These are phyloP conservation scores for Diprion similis DNA, from an alignment of 1,140 invertebrate species.

Conservation along the genomic window DNA sequence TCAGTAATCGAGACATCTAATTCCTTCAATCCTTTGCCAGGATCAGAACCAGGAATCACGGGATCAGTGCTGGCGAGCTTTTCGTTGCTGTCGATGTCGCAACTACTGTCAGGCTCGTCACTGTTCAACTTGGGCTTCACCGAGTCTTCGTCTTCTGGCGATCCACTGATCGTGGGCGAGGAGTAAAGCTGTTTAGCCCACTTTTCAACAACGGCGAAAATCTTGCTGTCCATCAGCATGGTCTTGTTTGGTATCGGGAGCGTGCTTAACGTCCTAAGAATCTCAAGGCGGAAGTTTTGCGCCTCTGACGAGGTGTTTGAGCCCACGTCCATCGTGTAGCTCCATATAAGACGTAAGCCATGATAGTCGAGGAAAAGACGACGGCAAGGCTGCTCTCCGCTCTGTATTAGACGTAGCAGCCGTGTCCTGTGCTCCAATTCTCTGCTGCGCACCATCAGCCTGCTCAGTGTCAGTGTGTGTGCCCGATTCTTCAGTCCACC, in stretches of 20 bases:
- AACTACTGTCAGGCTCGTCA: slow-evolving; percentile 13
- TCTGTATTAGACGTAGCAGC: slow-evolving; percentile 73
- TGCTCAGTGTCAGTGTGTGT: slow-evolving; percentile 86
- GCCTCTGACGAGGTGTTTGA: slow-evolving; percentile 61
- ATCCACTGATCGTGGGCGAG: slow-evolving; percentile 48
- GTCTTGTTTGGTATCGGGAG: slow-evolving; percentile 94
- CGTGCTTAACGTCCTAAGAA: slow-evolving; percentile 80
- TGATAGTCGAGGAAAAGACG: slow-evolving; percentile 95
- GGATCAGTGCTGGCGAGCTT: background rate
- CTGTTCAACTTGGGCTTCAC: slow-evolving; percentile 23
- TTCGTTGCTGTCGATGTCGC: slow-evolving; percentile 35
- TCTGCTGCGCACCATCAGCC: slow-evolving; percentile 92
- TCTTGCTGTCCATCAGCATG: slow-evolving; percentile 90
- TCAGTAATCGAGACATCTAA: slow-evolving; percentile 30
- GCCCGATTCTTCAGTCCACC: slow-evolving; percentile 86
- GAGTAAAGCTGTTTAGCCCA: slow-evolving; percentile 68
- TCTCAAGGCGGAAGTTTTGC: slow-evolving; percentile 69
- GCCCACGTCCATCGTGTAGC: slow-evolving; percentile 84
- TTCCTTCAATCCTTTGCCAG: slow-evolving; percentile 30
- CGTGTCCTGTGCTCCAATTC: slow-evolving; percentile 75
- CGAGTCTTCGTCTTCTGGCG: slow-evolving; percentile 55
- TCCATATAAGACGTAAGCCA: slow-evolving; percentile 87
- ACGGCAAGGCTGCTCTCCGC: slow-evolving; percentile 80
- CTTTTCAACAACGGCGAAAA: slow-evolving; percentile 81
- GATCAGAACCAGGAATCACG: background rate